phyloP scores from a whole-genome alignment of 2,113 vertebrate genomes.

The Gymnocephalus cernua region DNA sequence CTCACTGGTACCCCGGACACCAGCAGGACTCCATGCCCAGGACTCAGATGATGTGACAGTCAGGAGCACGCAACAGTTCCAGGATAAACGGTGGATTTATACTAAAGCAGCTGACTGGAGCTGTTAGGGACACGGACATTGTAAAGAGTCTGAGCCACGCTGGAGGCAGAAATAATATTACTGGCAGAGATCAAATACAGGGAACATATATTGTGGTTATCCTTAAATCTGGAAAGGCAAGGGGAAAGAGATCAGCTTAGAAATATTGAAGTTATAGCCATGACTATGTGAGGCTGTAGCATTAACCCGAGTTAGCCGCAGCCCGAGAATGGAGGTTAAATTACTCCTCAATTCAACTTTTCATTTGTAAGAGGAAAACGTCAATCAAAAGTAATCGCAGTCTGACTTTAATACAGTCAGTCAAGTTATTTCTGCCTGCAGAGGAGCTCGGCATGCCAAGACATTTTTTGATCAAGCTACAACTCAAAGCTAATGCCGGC shows the following conservation, averaged over 20 bases:
- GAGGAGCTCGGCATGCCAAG: slow-evolving; percentile 25
- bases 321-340: no score
- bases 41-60: slow-evolving; percentile 89
- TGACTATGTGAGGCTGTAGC: neutral
- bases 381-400: neutral
- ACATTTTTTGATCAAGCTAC: slow-evolving; percentile 32
- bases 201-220: neutral
- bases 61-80: neutral
- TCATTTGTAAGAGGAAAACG: no score
- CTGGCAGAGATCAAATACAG: neutral
- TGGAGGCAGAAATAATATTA: slow-evolving; percentile 38
- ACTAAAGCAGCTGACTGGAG: slow-evolving; percentile 16
- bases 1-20: slow-evolving; percentile 89
- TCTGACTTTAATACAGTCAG: neutral
- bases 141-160: slow-evolving; percentile 19
- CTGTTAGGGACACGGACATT: slow-evolving; percentile 5
- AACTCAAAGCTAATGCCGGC: slow-evolving; percentile 12
- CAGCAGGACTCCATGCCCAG: slow-evolving; percentile 86
- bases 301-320: no score
- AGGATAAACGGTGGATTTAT: slow-evolving; percentile 49
- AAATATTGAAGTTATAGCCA: neutral
- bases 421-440: slow-evolving; percentile 48
- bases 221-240: neutral
- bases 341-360: no score
- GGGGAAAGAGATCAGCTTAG: neutral